phyloP scores from a whole-genome alignment of 2,888 invertebrate genomes.

The Drosophila vallismaia region DNA sequence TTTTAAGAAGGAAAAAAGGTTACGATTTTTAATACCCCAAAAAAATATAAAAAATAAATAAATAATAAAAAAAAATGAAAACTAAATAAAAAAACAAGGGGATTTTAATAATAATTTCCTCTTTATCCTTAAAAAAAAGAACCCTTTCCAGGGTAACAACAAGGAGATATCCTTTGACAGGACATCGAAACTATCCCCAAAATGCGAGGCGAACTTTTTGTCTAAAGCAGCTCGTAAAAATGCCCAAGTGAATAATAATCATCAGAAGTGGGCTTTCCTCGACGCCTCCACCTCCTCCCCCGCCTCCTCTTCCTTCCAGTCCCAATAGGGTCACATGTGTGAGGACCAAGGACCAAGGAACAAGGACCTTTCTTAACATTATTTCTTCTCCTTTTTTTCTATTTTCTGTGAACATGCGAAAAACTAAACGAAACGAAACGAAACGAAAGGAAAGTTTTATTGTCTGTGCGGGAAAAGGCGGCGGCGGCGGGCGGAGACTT shows the following conservation, averaged over 20 bases:
- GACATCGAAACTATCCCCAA: slow-evolving; percentile 17
- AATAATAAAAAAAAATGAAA: neutral
- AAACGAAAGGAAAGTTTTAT: slow-evolving; percentile 71
- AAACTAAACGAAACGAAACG: slow-evolving; percentile 58
- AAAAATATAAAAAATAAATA: neutral
- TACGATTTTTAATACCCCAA: neutral
- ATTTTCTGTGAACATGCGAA: slow-evolving; percentile 28
- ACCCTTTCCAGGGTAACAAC: slow-evolving; percentile 8
- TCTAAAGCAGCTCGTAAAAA: slow-evolving; percentile 79
- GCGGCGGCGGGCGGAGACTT: slow-evolving; percentile 25
- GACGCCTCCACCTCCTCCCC: slow-evolving; percentile 11
- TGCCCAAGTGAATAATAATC: slow-evolving; percentile 82
- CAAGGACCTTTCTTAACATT: slow-evolving; percentile 16
- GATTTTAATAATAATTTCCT: neutral
- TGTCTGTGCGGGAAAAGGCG: slow-evolving; percentile 58
- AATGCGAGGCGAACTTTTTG: slow-evolving; percentile 67
- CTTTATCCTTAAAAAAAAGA: neutral
- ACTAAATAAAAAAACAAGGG: neutral
- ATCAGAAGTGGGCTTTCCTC: slow-evolving; percentile 66
- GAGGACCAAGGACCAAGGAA: slow-evolving; percentile 6
- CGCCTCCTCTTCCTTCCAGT: neutral
- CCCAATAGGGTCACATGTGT: slow-evolving; percentile 45
- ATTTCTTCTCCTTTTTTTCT: neutral
- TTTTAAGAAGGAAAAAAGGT: slow-evolving; percentile 65
- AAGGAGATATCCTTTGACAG: neutral